Evolutionary conservation across 2,797 vertebrate species (phyloP).

Genomic region (Prunella strophiata): DNA sequence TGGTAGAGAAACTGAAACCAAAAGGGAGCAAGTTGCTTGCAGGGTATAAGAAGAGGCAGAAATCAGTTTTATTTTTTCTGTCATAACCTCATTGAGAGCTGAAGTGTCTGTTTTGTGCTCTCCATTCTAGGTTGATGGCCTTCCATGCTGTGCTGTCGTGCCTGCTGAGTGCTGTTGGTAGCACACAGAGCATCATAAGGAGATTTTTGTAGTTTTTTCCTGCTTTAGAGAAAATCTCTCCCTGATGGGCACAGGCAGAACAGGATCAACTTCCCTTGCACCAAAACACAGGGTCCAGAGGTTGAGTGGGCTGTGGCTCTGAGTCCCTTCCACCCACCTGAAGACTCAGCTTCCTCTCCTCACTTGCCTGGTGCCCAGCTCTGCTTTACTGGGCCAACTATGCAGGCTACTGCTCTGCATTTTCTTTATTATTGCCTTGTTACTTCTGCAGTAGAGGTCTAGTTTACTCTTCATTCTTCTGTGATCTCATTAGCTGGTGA

Average conservation of each 20-base stretch:
- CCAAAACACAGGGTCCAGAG: neutral
- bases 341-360: neutral
- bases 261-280: neutral
- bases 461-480: neutral
- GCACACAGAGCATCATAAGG: neutral
- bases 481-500: neutral
- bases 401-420: neutral
- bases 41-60: neutral
- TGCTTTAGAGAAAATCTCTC: neutral
- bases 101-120: neutral
- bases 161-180: neutral
- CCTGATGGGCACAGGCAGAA: neutral
- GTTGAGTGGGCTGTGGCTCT: neutral
- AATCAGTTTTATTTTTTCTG: neutral
- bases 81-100: neutral
- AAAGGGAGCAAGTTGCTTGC: neutral
- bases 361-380: neutral
- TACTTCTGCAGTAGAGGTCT: neutral
- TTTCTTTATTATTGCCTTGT: neutral
- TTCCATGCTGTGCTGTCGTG: neutral
- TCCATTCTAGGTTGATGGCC: neutral
- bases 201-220: neutral
- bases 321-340: rapidly evolving
- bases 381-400: neutral
- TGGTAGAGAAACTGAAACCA: neutral